Evolutionary conservation across 2,113 vertebrate genomes (phyloP).

Genomic region (Felis catus): F.catus_Fca126_mat1.0 CM031412.1:153681501-153682000

Average conservation of each 20-base stretch:
- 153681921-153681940: not conserved
- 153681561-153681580: conserved; percentile 68
- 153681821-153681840: conserved; percentile 77
- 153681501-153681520: conserved; percentile 79
- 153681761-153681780: conserved; percentile 59
- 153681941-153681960: not conserved
- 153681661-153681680: conserved; percentile 47
- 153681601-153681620: conserved; percentile 49
- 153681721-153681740: conserved; percentile 8
- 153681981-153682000: not conserved
- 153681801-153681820: conserved; percentile 68
- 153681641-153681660: conserved; percentile 58
- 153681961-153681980: not conserved
- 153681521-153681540: conserved; percentile 73
- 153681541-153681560: conserved; percentile 74
- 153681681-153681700: conserved; percentile 44
- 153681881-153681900: not conserved
- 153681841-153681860: conserved; percentile 46
- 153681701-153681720: not conserved
- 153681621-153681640: conserved; percentile 55
- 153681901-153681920: not conserved
- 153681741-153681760: conserved; percentile 65
- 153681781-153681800: conserved; percentile 71
- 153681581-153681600: conserved; percentile 67
- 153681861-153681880: not conserved